phyloP scores from a whole-genome alignment of 2,888 invertebrate genomes.

The Protodeltote pygarga region DNA sequence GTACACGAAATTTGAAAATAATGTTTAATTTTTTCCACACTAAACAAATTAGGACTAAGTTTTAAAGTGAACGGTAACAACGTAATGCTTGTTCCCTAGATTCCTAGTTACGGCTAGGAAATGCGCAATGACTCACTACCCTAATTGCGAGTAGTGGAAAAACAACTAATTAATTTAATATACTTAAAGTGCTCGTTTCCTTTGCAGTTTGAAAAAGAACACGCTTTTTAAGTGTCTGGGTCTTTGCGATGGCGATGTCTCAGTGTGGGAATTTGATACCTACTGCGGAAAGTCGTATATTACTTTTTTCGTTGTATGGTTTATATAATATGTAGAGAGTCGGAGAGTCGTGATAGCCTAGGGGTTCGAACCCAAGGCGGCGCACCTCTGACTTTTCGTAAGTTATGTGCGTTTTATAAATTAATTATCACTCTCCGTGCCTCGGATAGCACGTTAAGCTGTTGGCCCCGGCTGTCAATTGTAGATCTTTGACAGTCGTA shows the following conservation, averaged over 20 bases:
- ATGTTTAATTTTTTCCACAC: not conserved
- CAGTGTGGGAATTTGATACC: not conserved
- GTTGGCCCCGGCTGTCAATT: too few relatives aligned
- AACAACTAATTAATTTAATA: slow-evolving; percentile 21
- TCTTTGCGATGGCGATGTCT: not conserved
- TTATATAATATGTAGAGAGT: too few relatives aligned
- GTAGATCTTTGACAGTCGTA: too few relatives aligned
- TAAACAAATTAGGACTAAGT: slow-evolving; percentile 6
- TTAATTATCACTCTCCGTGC: too few relatives aligned
- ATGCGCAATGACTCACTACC: slow-evolving; percentile 23
- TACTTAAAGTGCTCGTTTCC: slow-evolving; percentile 21
- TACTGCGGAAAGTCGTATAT: too few relatives aligned
- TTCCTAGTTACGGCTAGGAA: not conserved
- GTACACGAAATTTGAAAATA: too few relatives aligned
- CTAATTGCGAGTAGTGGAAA: slow-evolving; percentile 26
- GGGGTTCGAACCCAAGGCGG: too few relatives aligned
- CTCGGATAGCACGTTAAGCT: too few relatives aligned
- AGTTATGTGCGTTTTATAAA: too few relatives aligned
- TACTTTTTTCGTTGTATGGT: too few relatives aligned
- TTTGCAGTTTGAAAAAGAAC: not conserved
- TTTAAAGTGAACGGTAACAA: slow-evolving; percentile 25
- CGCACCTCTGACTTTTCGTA: too few relatives aligned
- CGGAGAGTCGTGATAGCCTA: too few relatives aligned
- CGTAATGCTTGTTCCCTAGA: slow-evolving; percentile 25
- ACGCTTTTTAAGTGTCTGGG: not conserved